Evolutionary conservation across 2,113 vertebrate genomes (phyloP).

Genomic region (Neolamprologus devosi): DNA sequence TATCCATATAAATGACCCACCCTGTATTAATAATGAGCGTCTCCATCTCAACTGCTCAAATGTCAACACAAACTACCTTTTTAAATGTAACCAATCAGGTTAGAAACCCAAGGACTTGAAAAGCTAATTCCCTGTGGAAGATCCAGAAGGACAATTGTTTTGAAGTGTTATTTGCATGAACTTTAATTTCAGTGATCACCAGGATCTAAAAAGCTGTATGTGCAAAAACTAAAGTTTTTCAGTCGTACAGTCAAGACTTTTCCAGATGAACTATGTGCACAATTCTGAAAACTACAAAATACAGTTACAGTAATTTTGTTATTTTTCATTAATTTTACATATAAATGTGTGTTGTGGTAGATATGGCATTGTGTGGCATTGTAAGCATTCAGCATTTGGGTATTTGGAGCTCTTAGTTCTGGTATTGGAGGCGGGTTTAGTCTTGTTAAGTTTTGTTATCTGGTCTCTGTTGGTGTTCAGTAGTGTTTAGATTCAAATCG

Average conservation of each 20-base stretch:
- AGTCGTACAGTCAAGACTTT: neutral
- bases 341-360: neutral
- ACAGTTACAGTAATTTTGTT: neutral
- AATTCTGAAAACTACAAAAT: neutral
- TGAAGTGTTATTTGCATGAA: neutral
- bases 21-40: neutral
- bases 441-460: neutral
- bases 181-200: neutral
- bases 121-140: neutral
- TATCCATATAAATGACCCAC: accelerated
- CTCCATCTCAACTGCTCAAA: neutral
- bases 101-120: neutral
- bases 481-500: neutral
- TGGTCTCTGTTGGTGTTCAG: neutral
- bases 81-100: accelerated
- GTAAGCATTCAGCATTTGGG: neutral
- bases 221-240: neutral
- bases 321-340: neutral
- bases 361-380: neutral
- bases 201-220: neutral
- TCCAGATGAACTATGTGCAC: neutral
- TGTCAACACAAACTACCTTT: neutral
- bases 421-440: neutral
- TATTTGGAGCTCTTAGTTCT: neutral
- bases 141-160: neutral